These are phyloP conservation scores for Grapholita molesta DNA, from an alignment of 1,140 invertebrate species.

Conservation along the genomic window DNA sequence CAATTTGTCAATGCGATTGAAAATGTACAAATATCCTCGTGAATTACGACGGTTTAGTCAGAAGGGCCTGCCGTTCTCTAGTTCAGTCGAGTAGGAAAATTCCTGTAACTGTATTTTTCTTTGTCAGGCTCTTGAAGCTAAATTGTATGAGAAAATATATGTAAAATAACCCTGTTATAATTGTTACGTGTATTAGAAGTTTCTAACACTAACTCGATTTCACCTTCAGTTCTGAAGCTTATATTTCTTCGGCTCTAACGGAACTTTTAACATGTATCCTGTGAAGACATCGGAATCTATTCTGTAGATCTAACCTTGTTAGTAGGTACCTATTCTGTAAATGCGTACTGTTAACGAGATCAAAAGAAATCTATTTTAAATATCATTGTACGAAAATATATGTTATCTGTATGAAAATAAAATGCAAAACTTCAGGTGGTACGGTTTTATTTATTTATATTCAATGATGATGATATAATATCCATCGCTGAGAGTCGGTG, in stretches of 20 bases:
- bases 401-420: slow-evolving; percentile 72
- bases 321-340: slow-evolving; percentile 32
- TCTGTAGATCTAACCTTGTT: slow-evolving; percentile 20
- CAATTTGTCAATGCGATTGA: slow-evolving; percentile 25
- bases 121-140: no score
- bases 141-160: no score
- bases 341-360: slow-evolving; percentile 54
- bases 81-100: not conserved
- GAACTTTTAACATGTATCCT: slow-evolving; percentile 24
- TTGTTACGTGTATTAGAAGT: not conserved
- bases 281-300: slow-evolving; percentile 3
- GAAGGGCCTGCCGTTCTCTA: not conserved
- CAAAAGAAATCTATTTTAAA: slow-evolving; percentile 75
- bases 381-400: slow-evolving; percentile 71
- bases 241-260: slow-evolving; percentile 14
- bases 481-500: no score
- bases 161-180: not conserved
- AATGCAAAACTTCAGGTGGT: slow-evolving; percentile 30
- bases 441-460: slow-evolving; percentile 20
- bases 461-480: no score
- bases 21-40: not conserved
- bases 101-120: not conserved
- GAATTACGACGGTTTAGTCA: not conserved
- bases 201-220: not conserved
- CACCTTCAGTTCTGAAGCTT: slow-evolving; percentile 1